These are phyloP conservation scores for Drosophila subquinaria DNA, from an alignment of 2,888 invertebrate species.

Conservation along the genomic window DNA sequence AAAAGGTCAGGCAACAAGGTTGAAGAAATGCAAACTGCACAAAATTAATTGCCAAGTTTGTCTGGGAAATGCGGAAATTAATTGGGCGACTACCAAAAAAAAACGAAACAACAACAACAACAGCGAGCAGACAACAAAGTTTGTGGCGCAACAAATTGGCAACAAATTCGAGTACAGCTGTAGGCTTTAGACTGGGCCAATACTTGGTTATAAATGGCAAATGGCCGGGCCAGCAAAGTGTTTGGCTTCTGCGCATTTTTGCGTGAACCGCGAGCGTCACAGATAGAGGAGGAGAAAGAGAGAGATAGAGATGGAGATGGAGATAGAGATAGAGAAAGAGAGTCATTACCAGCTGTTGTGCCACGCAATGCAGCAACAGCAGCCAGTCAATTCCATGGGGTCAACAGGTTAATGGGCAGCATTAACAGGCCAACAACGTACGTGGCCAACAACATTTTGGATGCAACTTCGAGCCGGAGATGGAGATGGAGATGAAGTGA, in stretches of 20 bases:
- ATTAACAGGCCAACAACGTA: conserved; percentile 77
- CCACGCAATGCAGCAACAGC: conserved; percentile 65
- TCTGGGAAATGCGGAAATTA: conserved; percentile 81
- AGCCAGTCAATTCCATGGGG: conserved; percentile 59
- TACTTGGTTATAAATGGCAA: conserved; percentile 73
- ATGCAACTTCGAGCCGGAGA: conserved; percentile 20
- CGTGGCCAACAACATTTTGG: conserved; percentile 53
- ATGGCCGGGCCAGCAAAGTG: conserved; percentile 49
- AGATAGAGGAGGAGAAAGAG: conserved; percentile 44
- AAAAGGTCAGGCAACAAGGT: conserved; percentile 81
- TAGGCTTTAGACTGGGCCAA: conserved; percentile 53
- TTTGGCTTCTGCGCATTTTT: conserved; percentile 82
- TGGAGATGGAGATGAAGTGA: conserved; percentile 4
- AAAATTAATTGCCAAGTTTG: conserved; percentile 76
- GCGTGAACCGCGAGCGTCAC: conserved; percentile 62
- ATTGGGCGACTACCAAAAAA: conserved; percentile 67
- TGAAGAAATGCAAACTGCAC: conserved; percentile 77
- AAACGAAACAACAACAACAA: conserved; percentile 11
- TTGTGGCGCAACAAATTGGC: conserved; percentile 74
- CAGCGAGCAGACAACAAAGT: conserved; percentile 29
- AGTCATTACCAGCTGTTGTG: conserved; percentile 67
- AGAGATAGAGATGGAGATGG: conserved; percentile 57
- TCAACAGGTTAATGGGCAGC: conserved; percentile 82
- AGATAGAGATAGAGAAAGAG: conserved; percentile 66
- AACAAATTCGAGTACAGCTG: conserved; percentile 69